phyloP scores from a whole-genome alignment of 2,113 vertebrate species.

The Cyprinus carpio region DNA sequence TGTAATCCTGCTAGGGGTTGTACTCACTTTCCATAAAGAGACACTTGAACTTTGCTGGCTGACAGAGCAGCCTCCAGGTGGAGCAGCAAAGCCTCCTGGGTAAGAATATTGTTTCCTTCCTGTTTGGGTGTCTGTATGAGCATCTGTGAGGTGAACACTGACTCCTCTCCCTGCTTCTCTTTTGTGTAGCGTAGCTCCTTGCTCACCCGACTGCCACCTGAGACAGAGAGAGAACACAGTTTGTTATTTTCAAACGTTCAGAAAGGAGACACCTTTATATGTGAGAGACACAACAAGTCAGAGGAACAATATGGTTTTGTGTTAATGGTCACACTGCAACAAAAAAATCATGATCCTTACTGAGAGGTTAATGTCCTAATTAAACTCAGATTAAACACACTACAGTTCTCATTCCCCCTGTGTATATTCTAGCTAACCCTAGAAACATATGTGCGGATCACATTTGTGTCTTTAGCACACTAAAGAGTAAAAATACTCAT shows the following conservation, averaged over 20 bases:
- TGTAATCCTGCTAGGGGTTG: background rate
- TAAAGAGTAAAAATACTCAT: slow-evolving; percentile 21
- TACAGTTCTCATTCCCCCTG: slow-evolving; percentile 15
- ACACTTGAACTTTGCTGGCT: slow-evolving; percentile 97
- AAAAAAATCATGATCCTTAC: background rate
- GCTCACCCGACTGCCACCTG: slow-evolving; percentile 94
- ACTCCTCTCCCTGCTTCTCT: slow-evolving; percentile 96
- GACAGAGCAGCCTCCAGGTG: slow-evolving; percentile 92
- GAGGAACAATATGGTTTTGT: background rate
- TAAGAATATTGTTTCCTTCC: slow-evolving; percentile 89
- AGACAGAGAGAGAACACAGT: slow-evolving; percentile 30
- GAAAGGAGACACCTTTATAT: background rate
- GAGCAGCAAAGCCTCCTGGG: slow-evolving; percentile 87
- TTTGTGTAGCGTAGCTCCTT: slow-evolving; percentile 94
- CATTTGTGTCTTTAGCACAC: slow-evolving; percentile 27
- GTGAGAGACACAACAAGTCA: background rate
- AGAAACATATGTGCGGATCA: slow-evolving; percentile 45
- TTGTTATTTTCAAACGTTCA: background rate
- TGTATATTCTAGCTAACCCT: slow-evolving; percentile 16
- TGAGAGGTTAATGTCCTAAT: slow-evolving; percentile 24
- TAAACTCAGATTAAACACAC: slow-evolving; percentile 20
- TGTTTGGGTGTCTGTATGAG: slow-evolving; percentile 92
- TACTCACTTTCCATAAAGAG: slow-evolving; percentile 97
- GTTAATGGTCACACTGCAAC: background rate
- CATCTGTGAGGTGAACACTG: slow-evolving; percentile 94